Base-by-base conservation (phyloP, 2,888 invertebrate genomes). In the Galeopsomyia nigrocyanea region DNA sequence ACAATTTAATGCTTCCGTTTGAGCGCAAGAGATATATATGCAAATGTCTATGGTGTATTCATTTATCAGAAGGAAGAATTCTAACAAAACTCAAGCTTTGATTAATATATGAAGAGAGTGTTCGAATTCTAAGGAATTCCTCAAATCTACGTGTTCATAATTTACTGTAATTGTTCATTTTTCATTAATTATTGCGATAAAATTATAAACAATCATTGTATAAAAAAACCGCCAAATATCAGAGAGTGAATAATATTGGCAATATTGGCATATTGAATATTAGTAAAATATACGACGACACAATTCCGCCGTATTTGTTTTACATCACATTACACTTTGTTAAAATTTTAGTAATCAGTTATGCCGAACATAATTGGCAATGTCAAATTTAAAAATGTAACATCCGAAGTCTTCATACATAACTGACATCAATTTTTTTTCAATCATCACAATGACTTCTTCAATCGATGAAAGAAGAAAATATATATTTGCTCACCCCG, bases 51-150 rank as follows among this genome's bases (percentile, higher is more conserved):
- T 64, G 21, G 22, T 13, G 7, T 31, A 47, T 22, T 26, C 22
- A 21, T 58, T 7, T 22, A 57, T 21, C 58, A 60, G 49, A 51
- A 46, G 9, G 19, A 46, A 62, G 13, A 10, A 50, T 31, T 66
- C 49, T 13, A 19, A 67, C 51, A 49, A 62, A 71, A 39, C 66
- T 66, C 71, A 71, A 71, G 61, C 62, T 71, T 10, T 71, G 57
- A 62, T 71, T 50, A 21, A 19, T 21, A 6, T 17, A 17, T 9
- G 46, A 21, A 22, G 19, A 17, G 7, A 1, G 39, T 7, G 39
- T 50, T 57, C 31, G 22, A 7, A 26, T 47, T n/a, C 21, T 62
- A 63, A 49, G 14, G 56, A 22, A 65, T 56, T 26, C 22, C 47
- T 10, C 57, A 49, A 26, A 22, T 16, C 56, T 62, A 55, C 22